Evolutionary conservation across 1,140 invertebrate genomes (phyloP).

Genomic region (Bombus confusus): DNA sequence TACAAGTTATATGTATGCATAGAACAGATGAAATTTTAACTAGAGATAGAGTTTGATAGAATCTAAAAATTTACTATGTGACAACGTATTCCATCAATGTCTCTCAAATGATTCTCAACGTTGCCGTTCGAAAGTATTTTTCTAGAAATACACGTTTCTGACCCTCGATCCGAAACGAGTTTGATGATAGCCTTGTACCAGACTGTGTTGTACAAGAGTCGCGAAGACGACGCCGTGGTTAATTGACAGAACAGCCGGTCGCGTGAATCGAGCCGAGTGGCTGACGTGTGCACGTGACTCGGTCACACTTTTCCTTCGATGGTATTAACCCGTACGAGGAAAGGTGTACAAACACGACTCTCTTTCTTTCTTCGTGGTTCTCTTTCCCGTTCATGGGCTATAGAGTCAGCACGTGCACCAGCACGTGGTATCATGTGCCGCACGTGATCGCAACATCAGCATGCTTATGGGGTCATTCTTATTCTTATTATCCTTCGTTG

Average conservation of each 20-base stretch:
- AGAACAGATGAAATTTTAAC: too few relatives aligned
- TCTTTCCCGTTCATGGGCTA: slow-evolving; percentile 8
- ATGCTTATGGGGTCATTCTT: slow-evolving; percentile 53
- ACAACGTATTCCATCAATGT: neutral
- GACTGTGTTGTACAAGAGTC: neutral
- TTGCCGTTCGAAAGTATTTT: neutral
- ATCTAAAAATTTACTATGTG: too few relatives aligned
- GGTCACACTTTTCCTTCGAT: slow-evolving; percentile 67
- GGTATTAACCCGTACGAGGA: slow-evolving; percentile 61
- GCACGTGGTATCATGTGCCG: slow-evolving; percentile 71
- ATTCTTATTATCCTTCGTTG: slow-evolving; percentile 66
- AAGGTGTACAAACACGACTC: slow-evolving; percentile 52
- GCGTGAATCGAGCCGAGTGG: slow-evolving; percentile 70
- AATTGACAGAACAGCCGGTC: slow-evolving; percentile 73
- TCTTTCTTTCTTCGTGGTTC: slow-evolving; percentile 44
- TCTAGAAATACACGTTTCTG: neutral
- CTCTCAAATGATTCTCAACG: neutral
- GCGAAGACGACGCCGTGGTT: slow-evolving; percentile 56
- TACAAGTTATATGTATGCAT: too few relatives aligned
- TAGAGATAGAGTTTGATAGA: too few relatives aligned
- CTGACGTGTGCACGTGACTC: slow-evolving; percentile 73
- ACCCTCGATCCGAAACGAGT: neutral
- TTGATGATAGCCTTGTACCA: slow-evolving; percentile 28
- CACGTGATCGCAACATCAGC: slow-evolving; percentile 73
- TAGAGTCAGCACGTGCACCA: slow-evolving; percentile 72